Evolutionary conservation across 2,113 vertebrate species (phyloP).

Genomic region (Cisticola juncidis): DNA sequence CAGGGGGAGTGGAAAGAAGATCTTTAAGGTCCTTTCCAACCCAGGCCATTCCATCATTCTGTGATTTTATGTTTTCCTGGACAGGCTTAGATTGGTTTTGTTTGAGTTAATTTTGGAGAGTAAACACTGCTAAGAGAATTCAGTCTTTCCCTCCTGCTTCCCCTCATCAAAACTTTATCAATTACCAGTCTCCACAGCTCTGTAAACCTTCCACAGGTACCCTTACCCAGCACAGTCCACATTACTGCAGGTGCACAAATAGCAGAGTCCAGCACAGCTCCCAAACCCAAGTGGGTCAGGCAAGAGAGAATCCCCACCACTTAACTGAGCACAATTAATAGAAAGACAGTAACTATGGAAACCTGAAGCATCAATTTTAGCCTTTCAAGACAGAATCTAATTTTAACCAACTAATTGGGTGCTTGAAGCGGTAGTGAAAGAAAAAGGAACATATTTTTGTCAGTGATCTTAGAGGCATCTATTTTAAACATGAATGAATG

Average conservation of each 20-base stretch:
- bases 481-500: slow-evolving; percentile 31
- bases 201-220: neutral
- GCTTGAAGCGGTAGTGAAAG: neutral
- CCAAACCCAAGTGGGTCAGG: neutral
- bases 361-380: slow-evolving; percentile 21
- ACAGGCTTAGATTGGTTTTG: neutral
- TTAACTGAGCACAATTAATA: neutral
- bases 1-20: neutral
- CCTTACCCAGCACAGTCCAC: neutral
- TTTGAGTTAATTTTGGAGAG: neutral
- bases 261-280: neutral
- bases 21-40: neutral
- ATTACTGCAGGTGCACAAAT: neutral
- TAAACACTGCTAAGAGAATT: neutral
- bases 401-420: slow-evolving; percentile 25
- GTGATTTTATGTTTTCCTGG: neutral
- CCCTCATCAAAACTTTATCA: neutral
- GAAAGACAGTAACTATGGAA: slow-evolving; percentile 27
- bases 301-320: neutral
- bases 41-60: neutral
- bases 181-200: neutral
- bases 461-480: neutral
- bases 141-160: neutral
- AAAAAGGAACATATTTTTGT: neutral
- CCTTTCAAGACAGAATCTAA: slow-evolving; percentile 5